Evolutionary conservation across 2,797 vertebrate species (phyloP).

Genomic region (Scomberomorus guttatus): DNA sequence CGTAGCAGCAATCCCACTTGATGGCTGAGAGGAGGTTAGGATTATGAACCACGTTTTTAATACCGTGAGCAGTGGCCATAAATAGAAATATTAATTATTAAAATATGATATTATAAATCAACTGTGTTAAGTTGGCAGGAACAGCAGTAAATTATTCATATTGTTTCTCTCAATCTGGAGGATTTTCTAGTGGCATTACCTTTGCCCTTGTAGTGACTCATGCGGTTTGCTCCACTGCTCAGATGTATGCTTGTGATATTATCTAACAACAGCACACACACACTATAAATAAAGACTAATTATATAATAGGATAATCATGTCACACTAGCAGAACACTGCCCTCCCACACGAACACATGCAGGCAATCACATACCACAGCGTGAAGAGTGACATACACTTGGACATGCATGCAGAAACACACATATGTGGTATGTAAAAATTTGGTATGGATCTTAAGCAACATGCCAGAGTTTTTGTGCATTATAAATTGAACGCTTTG

Average conservation of each 20-base stretch:
- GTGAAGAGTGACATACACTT: slow-evolving; percentile 1
- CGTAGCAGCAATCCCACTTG: not conserved
- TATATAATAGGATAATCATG: slow-evolving; percentile 63
- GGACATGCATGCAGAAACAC: slow-evolving; percentile 2
- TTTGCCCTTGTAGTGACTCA: slow-evolving; percentile 36
- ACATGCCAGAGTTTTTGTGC: not conserved
- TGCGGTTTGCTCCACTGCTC: slow-evolving; percentile 18
- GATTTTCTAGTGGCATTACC: slow-evolving; percentile 9
- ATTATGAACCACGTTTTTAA: not conserved
- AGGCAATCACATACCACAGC: not conserved
- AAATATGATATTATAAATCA: not conserved
- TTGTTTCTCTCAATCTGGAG: not conserved
- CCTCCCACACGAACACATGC: slow-evolving; percentile 34
- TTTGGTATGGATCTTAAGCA: not conserved
- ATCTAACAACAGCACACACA: slow-evolving; percentile 49
- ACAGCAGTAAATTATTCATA: not conserved
- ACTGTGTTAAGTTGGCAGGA: not conserved
- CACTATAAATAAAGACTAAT: slow-evolving; percentile 60
- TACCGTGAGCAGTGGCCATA: not conserved
- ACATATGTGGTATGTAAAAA: not conserved
- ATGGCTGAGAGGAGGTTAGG: not conserved
- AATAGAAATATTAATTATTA: not conserved
- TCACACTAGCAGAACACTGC: slow-evolving; percentile 30
- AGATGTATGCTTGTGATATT: slow-evolving; percentile 50
- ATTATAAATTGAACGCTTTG: not conserved